Base-by-base conservation (phyloP, 2,113 vertebrate genomes). In the Cyanoramphus novaezelandiae region DNA sequence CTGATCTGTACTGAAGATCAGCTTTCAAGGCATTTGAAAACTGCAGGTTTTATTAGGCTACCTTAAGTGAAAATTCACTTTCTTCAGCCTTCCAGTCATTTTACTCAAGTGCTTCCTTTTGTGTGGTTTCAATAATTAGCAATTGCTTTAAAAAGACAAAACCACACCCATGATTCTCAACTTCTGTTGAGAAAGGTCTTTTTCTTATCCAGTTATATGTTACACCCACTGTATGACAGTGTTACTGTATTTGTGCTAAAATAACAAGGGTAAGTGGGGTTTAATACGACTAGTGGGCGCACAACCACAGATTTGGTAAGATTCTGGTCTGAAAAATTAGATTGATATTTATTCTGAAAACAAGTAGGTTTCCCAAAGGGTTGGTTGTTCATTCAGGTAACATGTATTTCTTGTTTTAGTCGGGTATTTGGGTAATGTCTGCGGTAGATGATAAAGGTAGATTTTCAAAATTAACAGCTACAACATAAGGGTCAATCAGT, bases 121-220 rank as follows among this genome's bases (percentile, higher is more conserved):
- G 13, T 31, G 29, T 80, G 39, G 62, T 85, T 92, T 88, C 82
- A 92, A 57, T 60, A 52, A 86, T 87, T 49, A 84, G 75, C 52
- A 29, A 55, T 83, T 81, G 9, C 39, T 90, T 93, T 72, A 18
- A 64, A 82, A 63, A 28, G 23, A 7, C 21, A 7, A 93, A 88
- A 2, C 11, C 39, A 62, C 37, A 52, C 3, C 2, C 27, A 13
- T 60, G 88, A 81, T 71, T 86, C 90, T 47, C 20, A 75, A 23
- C 27, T 43, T 71, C 8, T 69, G 3, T 37, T 37, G 37, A 37
- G 37, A 92, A 65, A 29, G 28, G 33, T 17, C 37, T 47, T 70
- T 59, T n/a, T 67, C 25, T 41, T 55, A 43, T 59, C 10, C 28
- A 65, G 33, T 82, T 4, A 6, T 9, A 33, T 39, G 11, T 37